Conservation (phyloP, 2,888 invertebrate genomes). For the Chymomyza amoena region DNA sequence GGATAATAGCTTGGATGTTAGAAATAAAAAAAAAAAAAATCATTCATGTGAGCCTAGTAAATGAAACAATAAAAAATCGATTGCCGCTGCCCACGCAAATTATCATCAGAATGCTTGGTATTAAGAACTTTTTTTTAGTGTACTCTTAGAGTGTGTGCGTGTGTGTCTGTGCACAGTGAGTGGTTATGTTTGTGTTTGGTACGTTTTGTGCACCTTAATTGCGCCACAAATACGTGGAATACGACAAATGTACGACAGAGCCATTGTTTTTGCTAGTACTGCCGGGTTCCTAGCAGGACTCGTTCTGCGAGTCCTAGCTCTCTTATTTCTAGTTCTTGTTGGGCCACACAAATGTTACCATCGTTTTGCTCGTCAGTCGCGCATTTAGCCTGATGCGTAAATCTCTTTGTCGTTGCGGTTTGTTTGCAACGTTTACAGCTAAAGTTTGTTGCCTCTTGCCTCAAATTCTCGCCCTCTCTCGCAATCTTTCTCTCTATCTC, state of each 20-base stretch:
- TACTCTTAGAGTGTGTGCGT: neutral
- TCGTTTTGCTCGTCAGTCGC: slow-evolving; percentile 18
- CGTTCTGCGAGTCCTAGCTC: neutral
- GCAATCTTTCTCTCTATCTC: neutral
- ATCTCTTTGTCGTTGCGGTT: slow-evolving; percentile 26
- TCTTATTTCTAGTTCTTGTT: neutral
- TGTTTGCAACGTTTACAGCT: neutral
- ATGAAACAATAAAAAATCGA: no score
- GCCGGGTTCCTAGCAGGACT: neutral
- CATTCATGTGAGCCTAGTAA: no score
- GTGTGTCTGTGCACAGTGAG: neutral
- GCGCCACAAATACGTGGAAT: slow-evolving; percentile 55
- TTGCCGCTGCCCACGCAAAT: no score
- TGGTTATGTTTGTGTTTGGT: slow-evolving; percentile 35
- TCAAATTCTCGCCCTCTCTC: neutral
- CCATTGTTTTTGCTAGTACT: neutral
- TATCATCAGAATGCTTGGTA: neutral
- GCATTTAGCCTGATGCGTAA: slow-evolving; percentile 25
- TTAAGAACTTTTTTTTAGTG: neutral
- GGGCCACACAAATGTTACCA: slow-evolving; percentile 13
- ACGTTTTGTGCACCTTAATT: slow-evolving; percentile 55
- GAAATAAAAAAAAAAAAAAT: no score
- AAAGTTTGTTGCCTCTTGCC: neutral
- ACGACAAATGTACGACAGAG: neutral
- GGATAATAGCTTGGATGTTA: no score